phyloP scores from a whole-genome alignment of 2,113 vertebrate genomes.

The Varanus salvator region DNA sequence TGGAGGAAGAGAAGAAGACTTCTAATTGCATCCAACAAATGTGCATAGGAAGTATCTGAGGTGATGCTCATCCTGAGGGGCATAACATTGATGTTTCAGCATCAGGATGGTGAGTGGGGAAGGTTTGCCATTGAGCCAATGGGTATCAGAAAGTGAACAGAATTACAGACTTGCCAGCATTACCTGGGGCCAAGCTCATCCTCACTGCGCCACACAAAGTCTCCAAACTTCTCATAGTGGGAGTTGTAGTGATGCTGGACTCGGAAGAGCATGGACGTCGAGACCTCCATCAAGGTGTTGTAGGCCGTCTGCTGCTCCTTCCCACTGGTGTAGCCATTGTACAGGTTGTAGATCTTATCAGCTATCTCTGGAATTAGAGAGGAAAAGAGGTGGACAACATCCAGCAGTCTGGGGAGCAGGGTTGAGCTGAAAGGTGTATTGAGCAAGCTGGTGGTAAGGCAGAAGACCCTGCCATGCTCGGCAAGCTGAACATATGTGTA shows the following conservation, averaged over 20 bases:
- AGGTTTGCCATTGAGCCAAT: neutral
- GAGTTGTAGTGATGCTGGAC: constrained; percentile 98
- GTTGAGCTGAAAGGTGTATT: neutral
- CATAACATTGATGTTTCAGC: too few relatives aligned
- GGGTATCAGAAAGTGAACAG: rapidly evolving
- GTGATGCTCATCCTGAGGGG: neutral
- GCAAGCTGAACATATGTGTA: neutral
- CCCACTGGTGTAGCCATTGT: constrained; percentile 98
- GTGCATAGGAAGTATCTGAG: neutral
- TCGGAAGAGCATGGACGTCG: constrained; percentile 90
- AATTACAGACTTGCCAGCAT: neutral
- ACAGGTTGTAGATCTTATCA: constrained; percentile 97
- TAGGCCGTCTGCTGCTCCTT: constrained; percentile 99
- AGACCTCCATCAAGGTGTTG: constrained; percentile 95
- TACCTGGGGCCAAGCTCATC: constrained; percentile 98
- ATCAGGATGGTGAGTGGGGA: neutral
- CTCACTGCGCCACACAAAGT: constrained; percentile 98
- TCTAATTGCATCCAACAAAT: neutral
- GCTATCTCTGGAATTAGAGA: constrained; percentile 86
- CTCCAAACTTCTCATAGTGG: constrained; percentile 98
- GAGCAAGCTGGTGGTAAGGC: too few relatives aligned
- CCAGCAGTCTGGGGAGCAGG: neutral
- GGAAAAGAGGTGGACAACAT: neutral
- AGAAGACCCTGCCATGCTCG: too few relatives aligned
- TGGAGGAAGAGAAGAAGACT: neutral